Evolutionary conservation across 2,113 vertebrate species (phyloP), one percentile per base, ranked within the genome.

Genomic region (Strigops habroptila): DNA sequence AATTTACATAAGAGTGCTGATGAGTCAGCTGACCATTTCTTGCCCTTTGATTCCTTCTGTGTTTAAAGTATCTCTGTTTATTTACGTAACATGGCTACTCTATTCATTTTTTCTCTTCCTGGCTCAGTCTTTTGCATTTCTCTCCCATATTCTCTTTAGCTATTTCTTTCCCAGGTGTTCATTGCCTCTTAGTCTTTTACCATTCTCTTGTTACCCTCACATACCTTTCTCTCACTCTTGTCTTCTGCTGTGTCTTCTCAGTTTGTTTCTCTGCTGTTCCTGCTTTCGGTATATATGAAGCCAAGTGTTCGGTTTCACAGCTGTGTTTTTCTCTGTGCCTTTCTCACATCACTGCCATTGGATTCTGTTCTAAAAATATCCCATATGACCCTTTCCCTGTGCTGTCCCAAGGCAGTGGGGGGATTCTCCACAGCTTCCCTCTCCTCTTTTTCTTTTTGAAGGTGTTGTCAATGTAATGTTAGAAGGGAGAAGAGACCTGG

Each of bases 311-410:
- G 80, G 86, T 97, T 98, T 97, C 97, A 97, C 91, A 96, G 94
- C 96, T 95, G 97, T 82, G 14, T 90, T 96, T 96, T 96, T 94
- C 95, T 73, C 93, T 93, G 83, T 0, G 95, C 95, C 94, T 89
- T 90, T 63, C 69, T 94, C 91, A 78, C 78, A 93, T 92, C 96
- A 94, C 88, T 97, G 96, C 97, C 94, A 96, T 96, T 86, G 93
- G 94, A 97, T 97, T 97, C 96, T 95, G 88, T 98, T 97, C 98
- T 98, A 98, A 97, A 98, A 98, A 98, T 98, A 98, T 48, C 90
- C 59, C 92, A 18, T 59, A 63, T 96, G 65, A 92, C 89, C 95
- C 93, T 95, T 94, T 83, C 83, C 76, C 73, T 69, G 65, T 64
- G 77, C 94, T 59, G 24, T 94, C 86, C 90, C 81, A 96, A 88